These are phyloP conservation scores for Ammodytes dubius DNA, from an alignment of 2,113 vertebrate species.

Conservation along the genomic window DNA sequence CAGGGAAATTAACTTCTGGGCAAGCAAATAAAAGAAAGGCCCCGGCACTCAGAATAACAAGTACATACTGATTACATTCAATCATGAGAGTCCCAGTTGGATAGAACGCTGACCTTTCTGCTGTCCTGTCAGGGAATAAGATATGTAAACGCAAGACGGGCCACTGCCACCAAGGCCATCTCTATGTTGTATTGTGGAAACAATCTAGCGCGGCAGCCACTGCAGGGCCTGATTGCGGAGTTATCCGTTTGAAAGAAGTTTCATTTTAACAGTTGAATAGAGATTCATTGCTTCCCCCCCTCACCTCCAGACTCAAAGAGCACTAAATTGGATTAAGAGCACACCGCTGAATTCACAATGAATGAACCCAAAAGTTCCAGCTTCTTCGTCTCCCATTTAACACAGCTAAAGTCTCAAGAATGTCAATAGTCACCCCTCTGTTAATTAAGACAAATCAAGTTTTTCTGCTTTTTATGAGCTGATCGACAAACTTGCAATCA, in stretches of 20 bases:
- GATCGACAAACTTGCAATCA: slow-evolving; percentile 40
- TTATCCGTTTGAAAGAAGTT: slow-evolving; percentile 77
- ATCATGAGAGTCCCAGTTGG: slow-evolving; percentile 85
- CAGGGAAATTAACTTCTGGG: slow-evolving; percentile 95
- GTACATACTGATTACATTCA: slow-evolving; percentile 91
- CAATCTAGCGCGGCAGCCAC: slow-evolving; percentile 77
- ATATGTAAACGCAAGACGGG: slow-evolving; percentile 76
- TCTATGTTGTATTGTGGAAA: slow-evolving; percentile 78
- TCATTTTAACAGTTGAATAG: slow-evolving; percentile 71
- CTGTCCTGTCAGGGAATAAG: slow-evolving; percentile 81
- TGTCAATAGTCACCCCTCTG: slow-evolving; percentile 33
- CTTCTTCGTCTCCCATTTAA: slow-evolving; percentile 54
- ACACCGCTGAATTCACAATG: slow-evolving; percentile 70
- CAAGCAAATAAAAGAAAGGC: slow-evolving; percentile 91
- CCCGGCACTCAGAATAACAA: slow-evolving; percentile 86
- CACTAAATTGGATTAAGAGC: slow-evolving; percentile 71
- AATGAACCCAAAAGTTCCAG: slow-evolving; percentile 63
- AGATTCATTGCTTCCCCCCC: slow-evolving; percentile 61
- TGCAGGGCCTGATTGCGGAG: slow-evolving; percentile 61
- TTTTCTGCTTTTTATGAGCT: slow-evolving; percentile 25
- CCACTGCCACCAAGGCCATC: slow-evolving; percentile 44
- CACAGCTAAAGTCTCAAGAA: slow-evolving; percentile 17
- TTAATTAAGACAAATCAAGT: slow-evolving; percentile 50
- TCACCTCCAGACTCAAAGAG: slow-evolving; percentile 52
- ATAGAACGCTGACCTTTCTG: slow-evolving; percentile 88